Conservation (phyloP, 2,113 vertebrate species). For the Tachuris rubrigastra region DNA sequence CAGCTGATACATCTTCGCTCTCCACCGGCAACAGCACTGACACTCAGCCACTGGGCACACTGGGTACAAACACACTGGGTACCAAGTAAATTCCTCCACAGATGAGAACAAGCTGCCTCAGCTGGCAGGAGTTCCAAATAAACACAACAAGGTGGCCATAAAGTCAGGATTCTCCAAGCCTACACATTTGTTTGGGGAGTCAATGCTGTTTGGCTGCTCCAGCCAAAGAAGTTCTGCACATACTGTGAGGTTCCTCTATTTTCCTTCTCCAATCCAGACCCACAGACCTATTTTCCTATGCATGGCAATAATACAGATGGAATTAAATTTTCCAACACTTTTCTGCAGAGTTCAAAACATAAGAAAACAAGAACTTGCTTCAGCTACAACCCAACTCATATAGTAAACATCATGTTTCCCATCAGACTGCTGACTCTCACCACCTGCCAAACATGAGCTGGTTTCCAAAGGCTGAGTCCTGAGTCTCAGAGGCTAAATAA, state of each 20-base stretch:
- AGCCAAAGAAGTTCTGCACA: not conserved
- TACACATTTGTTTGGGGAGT: not conserved
- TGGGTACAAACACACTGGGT: not conserved
- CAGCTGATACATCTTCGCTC: not conserved
- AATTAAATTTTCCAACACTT: not conserved
- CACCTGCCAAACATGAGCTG: not conserved
- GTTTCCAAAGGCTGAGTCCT: slow-evolving; percentile 24
- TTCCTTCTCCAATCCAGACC: not conserved
- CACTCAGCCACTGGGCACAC: not conserved
- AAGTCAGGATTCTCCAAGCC: not conserved
- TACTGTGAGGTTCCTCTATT: not conserved
- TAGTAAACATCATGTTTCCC: not conserved
- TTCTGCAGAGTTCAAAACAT: not conserved
- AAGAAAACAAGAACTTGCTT: not conserved
- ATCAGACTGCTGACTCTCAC: not conserved
- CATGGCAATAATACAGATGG: not conserved
- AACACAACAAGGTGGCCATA: not conserved
- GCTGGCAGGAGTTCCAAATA: not conserved
- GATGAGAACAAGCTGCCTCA: not conserved
- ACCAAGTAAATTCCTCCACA: not conserved
- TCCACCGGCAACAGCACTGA: not conserved
- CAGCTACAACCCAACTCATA: not conserved
- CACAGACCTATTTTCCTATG: not conserved
- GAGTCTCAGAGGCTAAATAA: slow-evolving; percentile 36
- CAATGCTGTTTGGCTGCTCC: not conserved